Percentiles rank a stretch among this genome's conserved stretches.
These are phyloP conservation scores for Tautogolabrus adspersus DNA, from an alignment of 2,113 vertebrate species.

Conservation along the genomic window DNA sequence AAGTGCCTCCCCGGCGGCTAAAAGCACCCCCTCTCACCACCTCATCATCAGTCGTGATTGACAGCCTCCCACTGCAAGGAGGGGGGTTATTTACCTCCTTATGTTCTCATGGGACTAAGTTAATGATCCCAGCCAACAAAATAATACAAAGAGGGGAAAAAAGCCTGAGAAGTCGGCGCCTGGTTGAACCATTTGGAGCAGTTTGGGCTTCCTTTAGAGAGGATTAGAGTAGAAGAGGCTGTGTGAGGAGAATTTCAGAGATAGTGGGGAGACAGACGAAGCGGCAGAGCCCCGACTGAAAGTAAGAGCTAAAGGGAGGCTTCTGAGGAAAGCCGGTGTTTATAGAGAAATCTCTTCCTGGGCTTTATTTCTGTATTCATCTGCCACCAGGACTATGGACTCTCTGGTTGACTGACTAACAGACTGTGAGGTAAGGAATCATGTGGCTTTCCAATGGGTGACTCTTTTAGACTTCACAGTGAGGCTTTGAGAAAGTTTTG, in stretches of 20 bases:
- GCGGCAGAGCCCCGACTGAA: slow-evolving; percentile 63
- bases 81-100: slow-evolving; percentile 77
- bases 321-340: slow-evolving; percentile 61
- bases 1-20: slow-evolving; percentile 61
- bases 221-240: slow-evolving; percentile 74
- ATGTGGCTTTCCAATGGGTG: slow-evolving; percentile 47
- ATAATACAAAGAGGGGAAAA: slow-evolving; percentile 73
- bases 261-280: slow-evolving; percentile 68
- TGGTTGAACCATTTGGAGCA: slow-evolving; percentile 76
- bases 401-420: slow-evolving; percentile 56
- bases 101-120: slow-evolving; percentile 78
- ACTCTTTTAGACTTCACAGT: slow-evolving; percentile 31
- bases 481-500: slow-evolving; percentile 32
- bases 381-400: slow-evolving; percentile 63
- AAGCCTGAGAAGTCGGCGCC: slow-evolving; percentile 75
- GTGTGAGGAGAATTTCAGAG: slow-evolving; percentile 77
- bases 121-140: slow-evolving; percentile 80
- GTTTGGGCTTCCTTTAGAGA: slow-evolving; percentile 72
- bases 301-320: slow-evolving; percentile 63
- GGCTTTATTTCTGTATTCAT: slow-evolving; percentile 60
- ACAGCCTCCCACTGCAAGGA: slow-evolving; percentile 76
- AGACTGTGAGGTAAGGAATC: slow-evolving; percentile 70
- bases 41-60: slow-evolving; percentile 79
- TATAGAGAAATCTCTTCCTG: slow-evolving; percentile 57
- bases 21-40: slow-evolving; percentile 41